Evolutionary conservation across 2,797 vertebrate genomes (phyloP).

Genomic region (Poeciliopsis gracilis): DNA sequence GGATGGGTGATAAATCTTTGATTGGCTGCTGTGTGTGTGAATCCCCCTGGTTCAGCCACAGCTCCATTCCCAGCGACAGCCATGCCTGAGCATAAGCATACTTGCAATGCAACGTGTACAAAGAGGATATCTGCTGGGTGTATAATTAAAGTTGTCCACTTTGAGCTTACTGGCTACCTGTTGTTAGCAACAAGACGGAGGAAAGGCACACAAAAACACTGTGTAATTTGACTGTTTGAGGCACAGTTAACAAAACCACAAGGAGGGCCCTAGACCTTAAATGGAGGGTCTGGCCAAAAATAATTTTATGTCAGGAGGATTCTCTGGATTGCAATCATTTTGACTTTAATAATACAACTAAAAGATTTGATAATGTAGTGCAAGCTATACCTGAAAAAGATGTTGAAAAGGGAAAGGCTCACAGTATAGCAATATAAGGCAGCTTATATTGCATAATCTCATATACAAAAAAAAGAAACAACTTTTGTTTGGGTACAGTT

Average conservation of each 20-base stretch:
- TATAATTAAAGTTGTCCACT: constrained; percentile 56
- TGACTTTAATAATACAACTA: constrained; percentile 21
- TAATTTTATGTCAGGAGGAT: constrained; percentile 34
- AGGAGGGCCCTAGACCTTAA: constrained; percentile 33
- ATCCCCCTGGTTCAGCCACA: constrained; percentile 63
- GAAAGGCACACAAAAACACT: constrained; percentile 23
- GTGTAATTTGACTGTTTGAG: constrained; percentile 40
- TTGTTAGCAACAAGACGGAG: constrained; percentile 35
- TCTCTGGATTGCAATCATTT: constrained; percentile 10
- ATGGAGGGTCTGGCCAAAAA: constrained; percentile 4
- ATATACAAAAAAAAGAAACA: neutral
- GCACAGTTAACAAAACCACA: constrained; percentile 22
- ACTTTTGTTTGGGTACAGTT: neutral
- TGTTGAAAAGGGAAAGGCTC: neutral
- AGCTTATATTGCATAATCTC: neutral
- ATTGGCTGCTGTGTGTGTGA: constrained; percentile 72
- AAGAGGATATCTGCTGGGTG: constrained; percentile 44
- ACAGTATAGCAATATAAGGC: neutral
- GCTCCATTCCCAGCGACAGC: constrained; percentile 42
- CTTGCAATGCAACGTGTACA: constrained; percentile 44
- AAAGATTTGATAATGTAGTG: neutral
- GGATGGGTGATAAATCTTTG: constrained; percentile 74
- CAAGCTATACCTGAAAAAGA: neutral
- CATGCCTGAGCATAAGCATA: constrained; percentile 26
- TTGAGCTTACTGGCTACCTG: constrained; percentile 48